phyloP scores from a whole-genome alignment of 2,113 vertebrate species.

The Seriola rivoliana region DNA sequence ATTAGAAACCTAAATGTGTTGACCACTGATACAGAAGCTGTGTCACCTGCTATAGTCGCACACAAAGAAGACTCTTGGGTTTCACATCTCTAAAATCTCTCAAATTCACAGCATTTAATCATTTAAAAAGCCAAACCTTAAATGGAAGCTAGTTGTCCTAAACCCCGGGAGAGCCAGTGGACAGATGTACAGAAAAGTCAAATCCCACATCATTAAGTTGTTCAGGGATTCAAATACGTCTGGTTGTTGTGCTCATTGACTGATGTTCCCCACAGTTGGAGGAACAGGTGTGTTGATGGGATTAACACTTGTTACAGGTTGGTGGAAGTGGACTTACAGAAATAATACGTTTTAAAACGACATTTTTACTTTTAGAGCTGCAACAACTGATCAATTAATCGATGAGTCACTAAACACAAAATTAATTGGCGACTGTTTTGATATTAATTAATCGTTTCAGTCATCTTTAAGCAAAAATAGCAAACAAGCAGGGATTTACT shows the following conservation, averaged over 20 bases:
- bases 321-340: too few species aligned
- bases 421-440: too few species aligned
- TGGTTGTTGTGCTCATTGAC: background rate
- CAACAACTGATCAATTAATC: too few species aligned
- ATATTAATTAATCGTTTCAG: too few species aligned
- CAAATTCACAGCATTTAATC: background rate
- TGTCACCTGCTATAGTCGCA: conserved; percentile 2
- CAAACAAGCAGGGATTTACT: background rate
- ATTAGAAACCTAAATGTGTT: conserved; percentile 25
- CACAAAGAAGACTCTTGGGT: background rate
- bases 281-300: background rate
- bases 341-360: too few species aligned
- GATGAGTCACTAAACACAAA: too few species aligned
- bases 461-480: too few species aligned
- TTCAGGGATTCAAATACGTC: background rate
- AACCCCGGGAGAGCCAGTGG: background rate
- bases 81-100: background rate
- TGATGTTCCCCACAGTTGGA: background rate
- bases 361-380: too few species aligned
- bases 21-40: background rate
- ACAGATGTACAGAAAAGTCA: background rate
- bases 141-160: background rate
- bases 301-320: background rate
- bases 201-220: background rate
- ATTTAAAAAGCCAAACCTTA: background rate